Base-by-base conservation (phyloP, 2,797 vertebrate species). In the Periparus ater region DNA sequence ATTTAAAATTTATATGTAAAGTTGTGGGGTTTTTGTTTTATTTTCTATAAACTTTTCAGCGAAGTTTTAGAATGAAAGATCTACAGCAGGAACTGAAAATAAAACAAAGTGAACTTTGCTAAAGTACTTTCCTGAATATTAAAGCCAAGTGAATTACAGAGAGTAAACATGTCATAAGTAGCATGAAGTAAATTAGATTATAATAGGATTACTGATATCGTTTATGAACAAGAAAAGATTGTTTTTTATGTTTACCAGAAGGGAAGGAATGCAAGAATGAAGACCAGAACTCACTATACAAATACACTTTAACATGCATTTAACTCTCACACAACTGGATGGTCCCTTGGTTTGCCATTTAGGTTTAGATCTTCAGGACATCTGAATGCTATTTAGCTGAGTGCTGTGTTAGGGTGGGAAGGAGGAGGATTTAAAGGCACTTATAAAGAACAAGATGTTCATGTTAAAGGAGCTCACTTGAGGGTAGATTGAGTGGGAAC, bases 131-230 rank as follows among this genome's bases (percentile, higher is more conserved):
- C 54, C 63, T 51, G 78, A 80, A 57, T 54, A 62, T 47, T 60
- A 75, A 93, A 91, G 84, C 87, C 92, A 93, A 97, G 53, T 36
- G 74, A 94, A 91, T 93, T 88, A 74, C 29, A 47, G 77, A 93
- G 94, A 89, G 85, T 89, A 96, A 96, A 88, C 78, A 84, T 89
- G 42, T 60, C 50, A 32, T 91, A 93, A 96, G 85, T 92, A 94
- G 72, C 57, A 65, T 61, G 58, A 67, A 92, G 40, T 54, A 94
- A 83, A 88, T 83, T 62, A 89, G 32, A 89, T 93, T 91, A 94
- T 91, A 94, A 88, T 70, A 53, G 73, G 68, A 89, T 95, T 94
- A 90, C 80, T 81, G 51, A 81, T 55, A 48, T 4, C 23, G 5
- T 88, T 93, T 60, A 84, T 81, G 88, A 78, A 63, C n/a, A 84